A percentile compares a stretch with the other conserved stretches of the same genome.
phyloP scores from a whole-genome alignment of 2,797 vertebrate genomes.

The Oryzias dopingdopingensis region DNA sequence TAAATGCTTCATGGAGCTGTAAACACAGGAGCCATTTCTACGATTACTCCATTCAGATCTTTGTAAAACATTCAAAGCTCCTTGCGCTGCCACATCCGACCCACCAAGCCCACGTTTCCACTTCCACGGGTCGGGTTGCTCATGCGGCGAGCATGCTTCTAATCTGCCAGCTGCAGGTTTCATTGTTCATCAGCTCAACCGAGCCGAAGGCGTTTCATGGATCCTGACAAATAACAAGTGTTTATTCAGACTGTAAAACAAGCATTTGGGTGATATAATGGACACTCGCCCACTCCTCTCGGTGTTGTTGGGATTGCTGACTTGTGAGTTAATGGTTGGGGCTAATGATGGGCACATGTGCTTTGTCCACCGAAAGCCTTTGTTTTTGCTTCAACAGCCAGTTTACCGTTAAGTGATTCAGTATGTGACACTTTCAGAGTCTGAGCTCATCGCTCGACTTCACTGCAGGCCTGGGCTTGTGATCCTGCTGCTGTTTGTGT shows the following conservation, averaged over 20 bases:
- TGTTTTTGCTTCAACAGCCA: slow-evolving; percentile 53
- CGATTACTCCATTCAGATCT: background rate
- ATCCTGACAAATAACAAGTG: slow-evolving; percentile 24
- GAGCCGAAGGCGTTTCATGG: slow-evolving; percentile 17
- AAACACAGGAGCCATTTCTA: background rate
- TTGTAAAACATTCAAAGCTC: background rate
- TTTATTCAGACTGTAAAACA: slow-evolving; percentile 30
- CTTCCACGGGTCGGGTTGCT: background rate
- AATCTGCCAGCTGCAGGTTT: slow-evolving; percentile 17
- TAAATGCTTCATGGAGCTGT: background rate
- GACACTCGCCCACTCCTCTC: slow-evolving; percentile 10
- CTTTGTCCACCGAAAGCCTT: slow-evolving; percentile 40
- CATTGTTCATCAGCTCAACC: slow-evolving; percentile 10
- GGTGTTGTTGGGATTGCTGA: slow-evolving; percentile 39
- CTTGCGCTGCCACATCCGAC: background rate
- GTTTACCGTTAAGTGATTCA: slow-evolving; percentile 48
- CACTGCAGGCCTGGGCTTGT: slow-evolving; percentile 30
- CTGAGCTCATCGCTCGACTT: slow-evolving; percentile 59
- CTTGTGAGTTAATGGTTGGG: slow-evolving; percentile 16
- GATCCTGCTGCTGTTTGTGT: slow-evolving; percentile 61
- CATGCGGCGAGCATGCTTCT: background rate
- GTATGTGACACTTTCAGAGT: slow-evolving; percentile 32
- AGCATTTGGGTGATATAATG: slow-evolving; percentile 56
- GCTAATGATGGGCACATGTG: slow-evolving; percentile 38
- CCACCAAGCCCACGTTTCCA: slow-evolving; percentile 1